These are phyloP conservation scores for Semibalanus balanoides DNA, from an alignment of 1,140 invertebrate genomes.

Conservation along the genomic window DNA sequence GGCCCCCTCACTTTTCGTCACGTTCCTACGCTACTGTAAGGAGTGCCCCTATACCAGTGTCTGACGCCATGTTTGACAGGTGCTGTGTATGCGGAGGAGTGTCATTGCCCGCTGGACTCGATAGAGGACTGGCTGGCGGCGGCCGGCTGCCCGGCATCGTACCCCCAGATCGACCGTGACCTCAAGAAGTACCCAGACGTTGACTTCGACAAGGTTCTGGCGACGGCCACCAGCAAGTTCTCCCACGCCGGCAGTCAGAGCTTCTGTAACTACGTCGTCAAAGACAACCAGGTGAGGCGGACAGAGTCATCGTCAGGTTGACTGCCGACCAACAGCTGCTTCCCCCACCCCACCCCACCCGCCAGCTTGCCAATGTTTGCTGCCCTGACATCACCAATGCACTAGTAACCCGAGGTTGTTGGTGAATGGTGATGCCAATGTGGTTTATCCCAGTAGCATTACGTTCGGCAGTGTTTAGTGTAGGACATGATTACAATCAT, in stretches of 20 bases:
- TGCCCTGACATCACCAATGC: no score
- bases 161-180: conserved; percentile 59
- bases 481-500: no score
- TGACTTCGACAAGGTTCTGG: conserved; percentile 51
- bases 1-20: no score
- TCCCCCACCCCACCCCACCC: no score
- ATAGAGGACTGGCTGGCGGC: conserved; percentile 48
- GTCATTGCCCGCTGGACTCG: conserved; percentile 57
- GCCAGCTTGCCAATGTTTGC: no score
- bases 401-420: no score
- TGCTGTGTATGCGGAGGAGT: conserved; percentile 61
- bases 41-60: not conserved
- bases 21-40: no score
- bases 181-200: conserved; percentile 51
- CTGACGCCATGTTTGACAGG: conserved; percentile 35
- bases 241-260: conserved; percentile 61
- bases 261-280: conserved; percentile 79
- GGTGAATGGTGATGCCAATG: no score
- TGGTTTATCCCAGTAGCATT: no score
- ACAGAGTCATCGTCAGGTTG: no score
- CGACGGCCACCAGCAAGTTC: conserved; percentile 46
- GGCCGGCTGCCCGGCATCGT: conserved; percentile 48
- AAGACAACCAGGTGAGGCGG: conserved; percentile 58
- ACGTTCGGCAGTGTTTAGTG: no score
- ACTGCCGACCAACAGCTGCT: no score